Conservation (phyloP, 2,888 invertebrate species). For the Fragum sueziense region DNA sequence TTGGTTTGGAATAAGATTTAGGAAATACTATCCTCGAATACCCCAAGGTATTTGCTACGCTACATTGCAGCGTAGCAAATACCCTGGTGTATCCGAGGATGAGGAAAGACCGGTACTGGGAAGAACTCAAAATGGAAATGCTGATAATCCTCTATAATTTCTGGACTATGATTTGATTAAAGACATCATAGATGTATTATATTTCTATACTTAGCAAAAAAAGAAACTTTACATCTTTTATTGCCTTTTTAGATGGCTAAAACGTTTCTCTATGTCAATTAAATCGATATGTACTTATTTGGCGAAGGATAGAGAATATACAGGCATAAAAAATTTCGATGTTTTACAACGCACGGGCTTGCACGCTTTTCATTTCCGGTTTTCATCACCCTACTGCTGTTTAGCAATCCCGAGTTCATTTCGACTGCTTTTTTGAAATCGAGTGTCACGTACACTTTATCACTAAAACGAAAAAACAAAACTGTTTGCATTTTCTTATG, state of each 20-base stretch:
- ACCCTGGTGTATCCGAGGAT: too few relatives aligned
- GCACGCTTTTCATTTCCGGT: slow-evolving; percentile 1
- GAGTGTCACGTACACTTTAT: slow-evolving; percentile 22
- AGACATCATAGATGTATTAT: too few relatives aligned
- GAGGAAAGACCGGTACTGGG: too few relatives aligned
- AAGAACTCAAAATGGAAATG: too few relatives aligned
- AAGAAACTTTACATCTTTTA: slow-evolving; percentile 3
- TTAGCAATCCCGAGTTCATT: slow-evolving; percentile 10
- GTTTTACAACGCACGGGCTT: neutral
- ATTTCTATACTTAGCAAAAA: slow-evolving; percentile 6
- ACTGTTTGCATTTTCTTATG: slow-evolving; percentile 7
- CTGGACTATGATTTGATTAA: too few relatives aligned
- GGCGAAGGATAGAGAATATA: neutral
- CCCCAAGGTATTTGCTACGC: too few relatives aligned
- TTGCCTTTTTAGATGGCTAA: neutral
- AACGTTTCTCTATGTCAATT: neutral
- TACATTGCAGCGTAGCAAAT: too few relatives aligned
- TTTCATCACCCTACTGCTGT: neutral
- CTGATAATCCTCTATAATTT: too few relatives aligned
- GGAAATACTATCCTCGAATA: too few relatives aligned
- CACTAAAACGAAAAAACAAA: slow-evolving; percentile 20
- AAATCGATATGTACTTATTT: neutral
- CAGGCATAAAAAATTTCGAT: neutral
- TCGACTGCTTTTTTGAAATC: slow-evolving; percentile 3
- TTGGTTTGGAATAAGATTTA: too few relatives aligned